Conservation (phyloP, 2,113 vertebrate species). For the Pelecanoides urinatrix region DNA sequence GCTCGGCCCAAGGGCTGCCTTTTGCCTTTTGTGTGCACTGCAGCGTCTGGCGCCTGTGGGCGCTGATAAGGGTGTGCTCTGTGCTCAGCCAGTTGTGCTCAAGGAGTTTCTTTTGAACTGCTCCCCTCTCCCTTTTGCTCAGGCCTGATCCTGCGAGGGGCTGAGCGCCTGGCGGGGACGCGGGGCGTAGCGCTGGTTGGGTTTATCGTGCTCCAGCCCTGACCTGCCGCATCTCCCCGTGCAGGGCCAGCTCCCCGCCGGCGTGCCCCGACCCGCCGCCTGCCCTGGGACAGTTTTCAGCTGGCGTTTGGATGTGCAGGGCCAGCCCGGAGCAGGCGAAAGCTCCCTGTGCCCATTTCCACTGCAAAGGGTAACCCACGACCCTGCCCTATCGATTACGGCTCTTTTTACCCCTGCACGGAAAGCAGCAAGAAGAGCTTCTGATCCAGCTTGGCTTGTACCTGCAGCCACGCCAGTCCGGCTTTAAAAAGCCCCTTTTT, state of each 20-base stretch:
- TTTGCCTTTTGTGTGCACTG: conserved; percentile 30
- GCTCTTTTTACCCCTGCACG: background rate
- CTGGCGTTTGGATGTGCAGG: background rate
- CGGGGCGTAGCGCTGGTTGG: background rate
- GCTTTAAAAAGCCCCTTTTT: background rate
- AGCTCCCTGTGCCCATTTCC: background rate
- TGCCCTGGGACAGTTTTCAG: background rate
- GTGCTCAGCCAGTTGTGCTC: background rate
- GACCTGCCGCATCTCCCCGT: background rate
- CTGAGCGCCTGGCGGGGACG: background rate
- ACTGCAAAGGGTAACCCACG: accelerated
- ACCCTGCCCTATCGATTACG: background rate
- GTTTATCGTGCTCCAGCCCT: background rate
- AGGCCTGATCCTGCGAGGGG: background rate
- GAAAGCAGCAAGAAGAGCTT: background rate
- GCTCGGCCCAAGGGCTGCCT: background rate
- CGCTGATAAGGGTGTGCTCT: background rate
- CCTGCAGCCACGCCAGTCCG: background rate
- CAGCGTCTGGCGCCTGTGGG: background rate
- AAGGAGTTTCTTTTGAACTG: background rate
- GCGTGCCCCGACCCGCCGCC: accelerated
- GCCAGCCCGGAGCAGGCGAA: background rate
- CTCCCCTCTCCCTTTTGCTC: background rate
- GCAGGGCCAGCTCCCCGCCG: background rate
- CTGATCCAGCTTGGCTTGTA: background rate